Evolutionary conservation across 2,797 vertebrate species (phyloP), one percentile per base, ranked within the genome.

Genomic region (Leptodactylus fallax): DNA sequence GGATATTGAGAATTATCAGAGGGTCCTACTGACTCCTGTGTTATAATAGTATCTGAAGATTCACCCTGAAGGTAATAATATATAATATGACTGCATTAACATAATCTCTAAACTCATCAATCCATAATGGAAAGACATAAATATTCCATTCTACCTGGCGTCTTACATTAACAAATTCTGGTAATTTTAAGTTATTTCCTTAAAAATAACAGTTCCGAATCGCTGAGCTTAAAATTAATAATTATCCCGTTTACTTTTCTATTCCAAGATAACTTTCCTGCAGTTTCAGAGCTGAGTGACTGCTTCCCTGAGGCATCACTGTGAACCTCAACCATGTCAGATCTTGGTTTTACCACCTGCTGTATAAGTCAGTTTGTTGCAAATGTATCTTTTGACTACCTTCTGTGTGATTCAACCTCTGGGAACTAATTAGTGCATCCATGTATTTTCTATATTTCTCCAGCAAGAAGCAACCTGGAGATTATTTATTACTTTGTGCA

Each of bases 381-480:
- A 79, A 79, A 79, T 27, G 13, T 21, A 79, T 56, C n/a, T 58
- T 74, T 56, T 79, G 53, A 56, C 77, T 58, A 79, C 77, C n/a
- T 27, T 56, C 53, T 27, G 51, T 77, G 47, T 25, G 23, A 27
- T 17, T 27, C 25, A 79, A 79, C 51, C 77, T 56, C 23, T 79
- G 53, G 77, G 77, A 58, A 9, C 77, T 79, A 56, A 79, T 79
- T 79, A 56, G 23, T 25, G 51, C 23, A 56, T 56, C 25, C 49
- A 74, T 13, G 45, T 74, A 47, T 49, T 74, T 74, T 51, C 71
- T 74, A n/a, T 74, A 74, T 74, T 49, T 74, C 71, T 49, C 21
- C 10, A 10, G 45, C 36, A 74, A 49, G 9, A 74, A n/a, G 69
- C 2, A 47, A 49, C 9, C 6, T 49, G 8, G 49, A 49, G 10